Evolutionary conservation across 1,140 invertebrate genomes (phyloP).

Genomic region (Habropoda laboriosa): DNA sequence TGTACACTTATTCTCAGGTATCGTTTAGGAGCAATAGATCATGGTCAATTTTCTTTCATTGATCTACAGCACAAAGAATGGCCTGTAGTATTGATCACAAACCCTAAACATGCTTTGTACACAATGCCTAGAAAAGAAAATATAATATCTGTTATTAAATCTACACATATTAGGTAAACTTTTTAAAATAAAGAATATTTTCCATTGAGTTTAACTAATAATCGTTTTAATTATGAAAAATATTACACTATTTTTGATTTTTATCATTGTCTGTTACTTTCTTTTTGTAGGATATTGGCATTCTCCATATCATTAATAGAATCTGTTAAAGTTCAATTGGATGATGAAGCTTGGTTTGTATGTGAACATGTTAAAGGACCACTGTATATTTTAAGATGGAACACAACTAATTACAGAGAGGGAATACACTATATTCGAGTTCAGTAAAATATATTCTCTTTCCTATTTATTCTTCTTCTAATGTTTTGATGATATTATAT

Average conservation of each 20-base stretch:
- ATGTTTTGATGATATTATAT: constrained; percentile 16
- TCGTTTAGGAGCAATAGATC: constrained; percentile 92
- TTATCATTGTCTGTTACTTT: constrained; percentile 31
- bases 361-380: constrained; percentile 85
- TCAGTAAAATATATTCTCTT: constrained; percentile 43
- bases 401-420: constrained; percentile 84
- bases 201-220: no score
- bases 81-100: constrained; percentile 93
- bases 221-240: no score
- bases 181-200: not conserved
- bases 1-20: constrained; percentile 82
- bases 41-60: constrained; percentile 94
- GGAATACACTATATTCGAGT: constrained; percentile 89
- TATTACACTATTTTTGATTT: constrained; percentile 6
- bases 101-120: constrained; percentile 93
- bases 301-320: constrained; percentile 87
- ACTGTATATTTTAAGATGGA: constrained; percentile 89
- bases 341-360: constrained; percentile 84
- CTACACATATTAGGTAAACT: constrained; percentile 89
- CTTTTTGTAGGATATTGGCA: constrained; percentile 84
- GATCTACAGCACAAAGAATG: constrained; percentile 90
- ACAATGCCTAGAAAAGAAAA: constrained; percentile 89
- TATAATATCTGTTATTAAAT: constrained; percentile 85
- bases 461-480: not conserved
- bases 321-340: constrained; percentile 85